Evolutionary conservation across 2,888 invertebrate genomes (phyloP).

Genomic region (Allolobophora icterica): DNA sequence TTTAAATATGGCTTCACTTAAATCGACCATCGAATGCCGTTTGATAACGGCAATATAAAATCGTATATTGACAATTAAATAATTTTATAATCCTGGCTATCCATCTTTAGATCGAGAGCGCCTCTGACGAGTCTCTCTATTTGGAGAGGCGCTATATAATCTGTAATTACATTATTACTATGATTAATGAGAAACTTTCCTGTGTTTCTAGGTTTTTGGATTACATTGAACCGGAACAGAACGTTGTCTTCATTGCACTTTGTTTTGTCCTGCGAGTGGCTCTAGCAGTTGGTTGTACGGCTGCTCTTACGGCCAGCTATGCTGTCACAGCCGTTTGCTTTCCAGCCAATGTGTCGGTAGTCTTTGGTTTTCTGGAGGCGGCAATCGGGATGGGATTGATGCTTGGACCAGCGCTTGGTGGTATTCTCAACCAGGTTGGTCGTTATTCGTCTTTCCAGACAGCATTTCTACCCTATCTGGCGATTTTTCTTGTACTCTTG

Average conservation of each 20-base stretch:
- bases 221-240: conserved; percentile 35
- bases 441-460: background rate
- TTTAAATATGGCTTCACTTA: no score
- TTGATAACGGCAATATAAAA: no score
- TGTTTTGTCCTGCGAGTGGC: conserved; percentile 81
- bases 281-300: conserved; percentile 85
- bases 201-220: conserved; percentile 37
- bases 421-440: conserved; percentile 73
- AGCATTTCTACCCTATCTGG: background rate
- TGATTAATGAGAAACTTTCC: background rate
- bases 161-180: no score
- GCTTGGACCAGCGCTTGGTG: conserved; percentile 88
- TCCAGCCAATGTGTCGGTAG: conserved; percentile 82
- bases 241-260: conserved; percentile 73
- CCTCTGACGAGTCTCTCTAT: no score
- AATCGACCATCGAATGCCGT: no score
- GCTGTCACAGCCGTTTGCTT: conserved; percentile 87
- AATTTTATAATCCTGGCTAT: no score
- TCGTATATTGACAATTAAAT: no score
- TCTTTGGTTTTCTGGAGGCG: conserved; percentile 73
- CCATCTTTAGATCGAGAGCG: no score
- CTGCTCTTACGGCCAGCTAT: conserved; percentile 76
- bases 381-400: conserved; percentile 87
- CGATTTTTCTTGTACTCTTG: background rate
- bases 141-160: no score